These are phyloP conservation scores for Nephila pilipes DNA, from an alignment of 1,140 invertebrate genomes.

Conservation along the genomic window DNA sequence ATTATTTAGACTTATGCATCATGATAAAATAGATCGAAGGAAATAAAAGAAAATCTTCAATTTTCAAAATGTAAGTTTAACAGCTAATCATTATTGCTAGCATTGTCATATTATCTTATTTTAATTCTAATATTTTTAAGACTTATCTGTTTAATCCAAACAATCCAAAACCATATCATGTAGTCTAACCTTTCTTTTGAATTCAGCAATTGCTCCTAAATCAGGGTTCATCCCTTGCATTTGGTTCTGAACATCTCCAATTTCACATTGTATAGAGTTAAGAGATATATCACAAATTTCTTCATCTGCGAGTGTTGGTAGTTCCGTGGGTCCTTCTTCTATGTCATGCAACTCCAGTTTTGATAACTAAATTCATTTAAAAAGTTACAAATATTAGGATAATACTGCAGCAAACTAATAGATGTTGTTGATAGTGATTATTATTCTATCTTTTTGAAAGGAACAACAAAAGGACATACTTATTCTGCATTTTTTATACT, in stretches of 20 bases:
- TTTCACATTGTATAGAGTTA: slow-evolving; percentile 8
- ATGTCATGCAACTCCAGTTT: slow-evolving; percentile 55
- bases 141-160: no score
- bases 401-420: not conserved
- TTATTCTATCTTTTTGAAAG: not conserved
- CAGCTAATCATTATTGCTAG: no score
- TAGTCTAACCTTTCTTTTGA: slow-evolving; percentile 48
- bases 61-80: no score
- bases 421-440: not conserved
- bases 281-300: slow-evolving; percentile 29
- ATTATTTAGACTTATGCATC: no score
- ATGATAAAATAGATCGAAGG: no score
- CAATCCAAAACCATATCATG: no score
- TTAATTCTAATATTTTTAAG: no score
- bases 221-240: slow-evolving; percentile 66
- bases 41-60: no score
- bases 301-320: slow-evolving; percentile 44
- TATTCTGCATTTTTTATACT: no score
- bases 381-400: no score
- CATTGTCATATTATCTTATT: no score
- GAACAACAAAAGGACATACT: not conserved
- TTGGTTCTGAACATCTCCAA: slow-evolving; percentile 14
- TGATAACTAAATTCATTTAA: not conserved
- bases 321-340: slow-evolving; percentile 27
- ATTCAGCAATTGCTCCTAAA: slow-evolving; percentile 64